Evolutionary conservation across 1,140 invertebrate species (phyloP), one percentile per base, ranked within the genome.

Genomic region (Stenopsyche tienmushanensis): DNA sequence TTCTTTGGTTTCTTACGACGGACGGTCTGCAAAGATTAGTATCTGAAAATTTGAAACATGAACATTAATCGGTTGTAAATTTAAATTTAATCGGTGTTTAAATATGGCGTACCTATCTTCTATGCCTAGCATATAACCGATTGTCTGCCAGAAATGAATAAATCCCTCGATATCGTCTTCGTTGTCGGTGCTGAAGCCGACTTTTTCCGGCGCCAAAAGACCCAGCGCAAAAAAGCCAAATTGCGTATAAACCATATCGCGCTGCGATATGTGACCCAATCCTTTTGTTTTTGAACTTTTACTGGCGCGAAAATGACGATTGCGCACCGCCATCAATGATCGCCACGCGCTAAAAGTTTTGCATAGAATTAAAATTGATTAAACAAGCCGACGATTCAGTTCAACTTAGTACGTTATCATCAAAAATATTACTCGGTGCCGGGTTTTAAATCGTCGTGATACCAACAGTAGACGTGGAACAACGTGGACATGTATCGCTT

Each of bases 201-300:
- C 80, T 26, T 83, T 75, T 45, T 87, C 76, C 0, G 88, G 84
- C 41, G 85, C 85, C 2, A 91, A 65, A 0, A 93, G 71, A 0
- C 86, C 82, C 52, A 89, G 86, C 1, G 92, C 93, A 68, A 96
- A 86, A 72, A 97, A 96, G 8, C 90, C 91, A 71, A 92, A 93
- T 73, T 91, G 90, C 0, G 94, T 93, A 0, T 94, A 71, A 0
- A 87, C 87, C 84, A 96, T 86, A 67, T 95, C 92, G 64, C 87
- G 83, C 76, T 97, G 94, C 0, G 84, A 85, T 13, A 85, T 83
- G 2, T 83, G 73, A 1, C 85, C 84, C 0, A 73, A 73, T 13
- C 78, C 78, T 18, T 75, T 75, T 2, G 70, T 52, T 8, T 77
- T 74, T 7, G 76, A 77, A 1, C 81, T 79, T 42, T 78, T 75